Base-by-base conservation (phyloP, 2,797 vertebrate genomes). In the Kryptopterus vitreolus region DNA sequence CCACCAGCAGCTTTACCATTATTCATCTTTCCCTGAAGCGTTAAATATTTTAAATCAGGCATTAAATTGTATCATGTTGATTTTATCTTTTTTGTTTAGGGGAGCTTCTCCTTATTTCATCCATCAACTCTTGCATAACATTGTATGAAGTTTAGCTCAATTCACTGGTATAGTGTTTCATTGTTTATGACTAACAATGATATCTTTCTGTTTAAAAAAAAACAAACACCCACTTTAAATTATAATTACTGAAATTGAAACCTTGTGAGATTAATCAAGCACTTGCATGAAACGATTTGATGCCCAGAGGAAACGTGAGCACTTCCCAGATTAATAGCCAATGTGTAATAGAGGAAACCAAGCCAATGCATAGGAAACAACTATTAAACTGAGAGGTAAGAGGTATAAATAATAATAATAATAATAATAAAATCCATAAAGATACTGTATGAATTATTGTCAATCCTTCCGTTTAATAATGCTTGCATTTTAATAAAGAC, bases 321-420 rank as follows among this genome's bases (percentile, higher is more conserved):
- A 63, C 26, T 62, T 62, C 11, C 11, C 43, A 50, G 26, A 48
- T 61, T 76, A 73, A 73, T 73, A 38, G 13, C 71, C 24, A n/a
- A 24, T 73, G 71, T 18, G 53, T 22, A 58, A 58, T 18, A 73
- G 53, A 73, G 71, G 53, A 73, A 57, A 73, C 18, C 71, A 18
- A 58, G 33, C 70, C 13, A 24, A 22, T 73, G 22, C 22, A 57
- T 31, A 38, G 53, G 22, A 57, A 73, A 8, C 7, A 35, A 26
- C 16, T 20, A 57, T 22, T 57, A 57, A 58, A 18, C 33, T 38
- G 8, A n/a, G 33, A 38, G 22, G 38, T 58, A 73, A 6, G 38
- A 43, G 10, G 6, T 7, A 43, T 43, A 38, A 38, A 38, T 3
- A 43, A 43, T 43, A 43, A 38, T 38, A 43, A 9, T 43, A 43